phyloP scores from a whole-genome alignment of 30 jellyfish, hydroid and myxozoan species.

The Calvadosia cruxmelitensis region DNA sequence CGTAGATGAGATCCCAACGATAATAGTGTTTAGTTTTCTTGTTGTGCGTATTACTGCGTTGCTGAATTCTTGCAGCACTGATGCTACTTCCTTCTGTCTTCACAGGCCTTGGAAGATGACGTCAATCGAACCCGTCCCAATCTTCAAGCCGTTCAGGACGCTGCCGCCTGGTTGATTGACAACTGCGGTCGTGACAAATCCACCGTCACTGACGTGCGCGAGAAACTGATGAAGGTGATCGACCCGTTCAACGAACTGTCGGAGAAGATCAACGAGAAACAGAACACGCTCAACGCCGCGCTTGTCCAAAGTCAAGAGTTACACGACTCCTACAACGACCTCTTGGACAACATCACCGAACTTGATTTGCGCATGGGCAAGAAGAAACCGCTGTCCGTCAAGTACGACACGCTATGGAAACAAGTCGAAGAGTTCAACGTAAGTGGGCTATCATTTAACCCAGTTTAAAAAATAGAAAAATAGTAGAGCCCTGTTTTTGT shows the following conservation, averaged over 20 bases:
- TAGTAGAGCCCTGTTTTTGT: conserved; percentile 34
- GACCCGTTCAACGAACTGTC: conserved; percentile 63
- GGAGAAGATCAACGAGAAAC: conserved; percentile 67
- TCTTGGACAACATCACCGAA: conserved; percentile 52
- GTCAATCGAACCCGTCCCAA: conserved; percentile 56
- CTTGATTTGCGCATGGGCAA: conserved; percentile 33
- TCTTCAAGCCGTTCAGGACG: conserved; percentile 57
- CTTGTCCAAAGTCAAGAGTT: conserved; percentile 52
- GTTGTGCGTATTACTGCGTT: too few species aligned
- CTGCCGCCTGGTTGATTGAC: conserved; percentile 62
- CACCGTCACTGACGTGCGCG: conserved; percentile 17
- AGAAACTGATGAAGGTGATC: conserved; percentile 28
- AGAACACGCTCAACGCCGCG: conserved; percentile 38
- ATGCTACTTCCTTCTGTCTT: too few species aligned
- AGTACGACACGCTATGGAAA: conserved; percentile 42
- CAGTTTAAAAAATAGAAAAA: too few species aligned
- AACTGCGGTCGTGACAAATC: conserved; percentile 17
- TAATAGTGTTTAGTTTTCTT: too few species aligned
- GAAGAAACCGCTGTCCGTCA: conserved; percentile 59
- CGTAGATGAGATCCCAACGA: too few species aligned
- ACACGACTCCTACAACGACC: conserved; percentile 16
- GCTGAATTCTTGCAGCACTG: too few species aligned
- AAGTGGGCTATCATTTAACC: too few species aligned
- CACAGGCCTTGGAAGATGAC: conserved; percentile 62
- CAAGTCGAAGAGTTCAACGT: conserved; percentile 52